Conservation (phyloP, 2,888 invertebrate species). For the Amiota mariae region DNA sequence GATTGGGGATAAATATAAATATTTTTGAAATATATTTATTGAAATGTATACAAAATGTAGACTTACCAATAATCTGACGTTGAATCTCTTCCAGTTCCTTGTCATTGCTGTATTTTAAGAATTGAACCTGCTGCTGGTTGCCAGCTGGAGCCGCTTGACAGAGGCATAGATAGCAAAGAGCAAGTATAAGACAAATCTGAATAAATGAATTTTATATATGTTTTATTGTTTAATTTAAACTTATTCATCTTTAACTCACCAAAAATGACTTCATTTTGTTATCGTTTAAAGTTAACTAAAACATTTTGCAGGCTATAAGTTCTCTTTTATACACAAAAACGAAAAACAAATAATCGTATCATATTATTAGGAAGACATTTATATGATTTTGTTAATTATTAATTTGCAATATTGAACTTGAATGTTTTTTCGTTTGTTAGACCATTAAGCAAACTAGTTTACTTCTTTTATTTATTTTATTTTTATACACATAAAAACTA, state of each 20-base stretch:
- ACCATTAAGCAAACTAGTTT: constrained; percentile 50
- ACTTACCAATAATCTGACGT: constrained; percentile 56
- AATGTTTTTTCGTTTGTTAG: constrained; percentile 16
- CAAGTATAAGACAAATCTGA: constrained; percentile 44
- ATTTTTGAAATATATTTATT: not conserved
- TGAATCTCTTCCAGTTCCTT: constrained; percentile 60
- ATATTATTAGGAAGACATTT: too few species aligned
- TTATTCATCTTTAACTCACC: constrained; percentile 43
- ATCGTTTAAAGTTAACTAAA: constrained; percentile 44
- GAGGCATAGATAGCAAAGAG: constrained; percentile 41
- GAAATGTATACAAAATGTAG: not conserved
- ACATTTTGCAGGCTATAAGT: constrained; percentile 23
- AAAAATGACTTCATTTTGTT: constrained; percentile 50
- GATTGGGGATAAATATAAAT: too few species aligned
- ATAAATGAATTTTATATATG: not conserved
- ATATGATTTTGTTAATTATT: constrained; percentile 36
- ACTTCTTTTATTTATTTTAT: constrained; percentile 30
- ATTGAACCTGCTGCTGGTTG: constrained; percentile 52
- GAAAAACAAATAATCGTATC: too few species aligned
- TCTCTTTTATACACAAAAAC: constrained; percentile 49
- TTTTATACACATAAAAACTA: not conserved
- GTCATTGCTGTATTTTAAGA: constrained; percentile 59
- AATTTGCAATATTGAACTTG: constrained; percentile 63
- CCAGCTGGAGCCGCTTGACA: constrained; percentile 42
- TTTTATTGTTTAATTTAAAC: not conserved